phyloP scores from a whole-genome alignment of 2,113 vertebrate genomes.

The Tyto alba region DNA sequence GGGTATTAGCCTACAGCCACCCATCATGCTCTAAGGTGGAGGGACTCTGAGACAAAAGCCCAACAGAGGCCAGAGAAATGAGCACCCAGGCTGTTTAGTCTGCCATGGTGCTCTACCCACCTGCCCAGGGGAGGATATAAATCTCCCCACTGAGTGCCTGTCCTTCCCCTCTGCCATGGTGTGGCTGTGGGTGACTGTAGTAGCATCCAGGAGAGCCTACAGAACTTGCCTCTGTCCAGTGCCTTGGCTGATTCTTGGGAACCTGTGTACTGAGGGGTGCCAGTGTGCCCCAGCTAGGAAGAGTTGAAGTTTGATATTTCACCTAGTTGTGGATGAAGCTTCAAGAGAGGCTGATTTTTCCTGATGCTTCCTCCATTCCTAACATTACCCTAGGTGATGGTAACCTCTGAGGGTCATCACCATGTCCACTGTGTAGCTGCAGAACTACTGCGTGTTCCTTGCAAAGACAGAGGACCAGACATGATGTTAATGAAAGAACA shows the following conservation, averaged over 20 bases:
- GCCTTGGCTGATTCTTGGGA: not conserved
- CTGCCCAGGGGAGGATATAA: not conserved
- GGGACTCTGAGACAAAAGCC: not conserved
- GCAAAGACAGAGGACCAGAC: not conserved
- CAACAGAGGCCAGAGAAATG: not conserved
- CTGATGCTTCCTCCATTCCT: not conserved
- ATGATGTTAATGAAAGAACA: slow-evolving; percentile 11
- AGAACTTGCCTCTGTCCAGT: fast-evolving
- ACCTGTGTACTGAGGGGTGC: not conserved
- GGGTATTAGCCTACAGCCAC: not conserved
- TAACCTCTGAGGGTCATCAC: not conserved
- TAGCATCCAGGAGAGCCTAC: not conserved
- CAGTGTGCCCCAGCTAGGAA: not conserved
- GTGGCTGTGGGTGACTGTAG: not conserved
- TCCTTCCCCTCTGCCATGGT: not conserved
- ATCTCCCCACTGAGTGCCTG: not conserved
- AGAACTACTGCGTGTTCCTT: not conserved
- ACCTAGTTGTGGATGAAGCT: not conserved
- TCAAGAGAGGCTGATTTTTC: not conserved
- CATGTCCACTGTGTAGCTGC: not conserved
- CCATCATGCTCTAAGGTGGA: not conserved
- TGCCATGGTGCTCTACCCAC: not conserved
- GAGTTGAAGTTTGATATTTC: not conserved
- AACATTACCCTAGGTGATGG: not conserved
- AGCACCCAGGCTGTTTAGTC: not conserved